A percentile compares a stretch with the other conserved stretches of the same genome.
phyloP scores from a whole-genome alignment of 2,888 invertebrate species.

The Tetheella fluctuosa region DNA sequence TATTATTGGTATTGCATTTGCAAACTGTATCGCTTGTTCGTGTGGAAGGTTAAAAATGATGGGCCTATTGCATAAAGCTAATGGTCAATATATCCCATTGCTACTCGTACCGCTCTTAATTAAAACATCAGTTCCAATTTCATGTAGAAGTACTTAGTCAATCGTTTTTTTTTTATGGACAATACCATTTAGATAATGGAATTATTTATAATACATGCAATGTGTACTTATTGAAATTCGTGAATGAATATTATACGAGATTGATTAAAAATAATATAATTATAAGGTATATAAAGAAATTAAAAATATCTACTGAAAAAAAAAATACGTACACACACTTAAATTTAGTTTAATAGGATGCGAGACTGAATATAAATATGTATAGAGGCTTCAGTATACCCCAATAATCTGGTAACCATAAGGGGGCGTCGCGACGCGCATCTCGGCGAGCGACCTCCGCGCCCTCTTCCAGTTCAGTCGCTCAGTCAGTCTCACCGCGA shows the following conservation, averaged over 20 bases:
- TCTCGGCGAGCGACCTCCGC: constrained; percentile 30
- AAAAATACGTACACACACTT: too few species aligned
- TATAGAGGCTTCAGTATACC: constrained; percentile 36
- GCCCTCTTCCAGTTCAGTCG: constrained; percentile 36
- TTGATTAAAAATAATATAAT: neutral
- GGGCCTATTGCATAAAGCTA: neutral
- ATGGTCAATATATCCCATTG: neutral
- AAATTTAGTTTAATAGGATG: neutral
- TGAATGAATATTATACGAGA: neutral
- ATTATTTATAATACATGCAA: too few species aligned
- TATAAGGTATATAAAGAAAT: too few species aligned
- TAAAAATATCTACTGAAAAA: too few species aligned
- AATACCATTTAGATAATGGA: too few species aligned
- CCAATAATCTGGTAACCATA: constrained; percentile 53
- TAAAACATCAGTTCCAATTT: neutral
- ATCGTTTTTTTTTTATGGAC: too few species aligned
- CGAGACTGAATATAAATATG: neutral
- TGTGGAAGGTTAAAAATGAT: neutral
- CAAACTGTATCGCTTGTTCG: neutral
- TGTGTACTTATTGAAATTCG: neutral
- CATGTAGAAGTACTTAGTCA: too few species aligned
- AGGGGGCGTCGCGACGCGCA: constrained; percentile 49
- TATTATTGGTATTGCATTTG: constrained; percentile 7
- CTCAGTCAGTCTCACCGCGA: constrained; percentile 54
- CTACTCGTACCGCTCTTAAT: neutral